A percentile compares a stretch with the other conserved stretches of the same genome.
Evolutionary conservation across 1,140 invertebrate species (phyloP).

Genomic region (Philaenus spumarius): DNA sequence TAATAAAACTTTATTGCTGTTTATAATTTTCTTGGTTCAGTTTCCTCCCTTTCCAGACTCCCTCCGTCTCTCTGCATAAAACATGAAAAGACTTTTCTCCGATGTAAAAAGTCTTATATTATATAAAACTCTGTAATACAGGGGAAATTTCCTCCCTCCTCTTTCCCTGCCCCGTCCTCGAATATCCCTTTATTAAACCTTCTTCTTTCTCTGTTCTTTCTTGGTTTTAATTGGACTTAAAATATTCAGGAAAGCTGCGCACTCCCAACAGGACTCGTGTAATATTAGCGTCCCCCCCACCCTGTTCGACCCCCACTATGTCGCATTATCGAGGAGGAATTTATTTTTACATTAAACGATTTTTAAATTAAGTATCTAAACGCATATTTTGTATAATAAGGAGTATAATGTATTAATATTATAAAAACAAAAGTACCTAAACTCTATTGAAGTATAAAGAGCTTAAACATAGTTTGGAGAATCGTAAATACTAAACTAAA

Average conservation of each 20-base stretch:
- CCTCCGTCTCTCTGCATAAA: conserved; percentile 10
- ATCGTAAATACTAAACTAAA: no score
- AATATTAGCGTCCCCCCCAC: no score
- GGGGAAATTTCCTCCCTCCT: background rate
- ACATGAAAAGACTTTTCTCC: conserved; percentile 6
- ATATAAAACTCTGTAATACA: conserved; percentile 3
- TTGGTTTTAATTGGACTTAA: conserved; percentile 15
- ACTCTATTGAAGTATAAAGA: no score
- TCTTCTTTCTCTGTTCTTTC: background rate
- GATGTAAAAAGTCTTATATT: conserved; percentile 7
- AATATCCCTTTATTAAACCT: background rate
- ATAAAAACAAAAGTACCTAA: no score
- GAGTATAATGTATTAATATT: no score
- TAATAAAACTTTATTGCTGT: conserved; percentile 20
- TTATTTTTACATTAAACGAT: no score
- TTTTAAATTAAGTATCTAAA: no score
- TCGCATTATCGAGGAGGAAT: no score
- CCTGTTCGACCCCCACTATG: no score
- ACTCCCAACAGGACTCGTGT: no score
- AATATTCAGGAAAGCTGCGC: conserved; percentile 7
- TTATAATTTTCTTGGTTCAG: conserved; percentile 13
- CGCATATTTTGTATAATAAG: no score
- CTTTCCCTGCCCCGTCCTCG: background rate
- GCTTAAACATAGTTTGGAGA: no score
- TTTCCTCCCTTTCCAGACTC: background rate